A percentile compares a stretch with the other conserved stretches of the same genome.
Evolutionary conservation across 30 jellyfish, hydroid and myxozoan genomes (phyloP).

Genomic region (Hydra vulgaris): DNA sequence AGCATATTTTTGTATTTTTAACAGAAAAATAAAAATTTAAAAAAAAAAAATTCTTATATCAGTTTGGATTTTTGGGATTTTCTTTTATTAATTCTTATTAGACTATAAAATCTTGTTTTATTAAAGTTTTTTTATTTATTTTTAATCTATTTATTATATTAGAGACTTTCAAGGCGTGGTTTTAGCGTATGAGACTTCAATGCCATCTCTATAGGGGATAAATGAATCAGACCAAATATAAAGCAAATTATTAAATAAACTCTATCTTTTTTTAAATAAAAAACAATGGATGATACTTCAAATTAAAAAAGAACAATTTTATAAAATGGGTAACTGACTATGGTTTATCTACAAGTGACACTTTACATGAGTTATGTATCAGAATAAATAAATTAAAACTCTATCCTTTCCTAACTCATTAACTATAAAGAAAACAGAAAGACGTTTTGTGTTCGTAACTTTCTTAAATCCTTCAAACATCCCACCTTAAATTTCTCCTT

Average conservation of each 20-base stretch:
- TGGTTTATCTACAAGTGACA: conserved; percentile 10
- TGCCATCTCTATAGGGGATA: background rate
- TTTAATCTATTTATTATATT: no score
- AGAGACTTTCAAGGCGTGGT: no score
- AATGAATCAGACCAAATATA: background rate
- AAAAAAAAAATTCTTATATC: no score
- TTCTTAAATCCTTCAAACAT: background rate
- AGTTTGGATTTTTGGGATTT: no score
- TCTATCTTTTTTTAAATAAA: background rate
- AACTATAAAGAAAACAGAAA: background rate
- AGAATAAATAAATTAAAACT: background rate
- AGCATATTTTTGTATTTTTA: no score
- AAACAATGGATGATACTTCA: background rate
- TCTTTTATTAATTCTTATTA: no score
- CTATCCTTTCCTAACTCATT: background rate
- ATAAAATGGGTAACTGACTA: background rate
- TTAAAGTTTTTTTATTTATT: no score
- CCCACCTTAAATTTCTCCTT: background rate
- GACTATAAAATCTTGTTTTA: no score
- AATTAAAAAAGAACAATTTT: background rate
- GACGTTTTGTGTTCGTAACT: background rate
- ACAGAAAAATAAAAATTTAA: no score
- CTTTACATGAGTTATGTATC: background rate
- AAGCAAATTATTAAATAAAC: background rate
- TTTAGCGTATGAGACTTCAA: background rate